These are phyloP conservation scores for Conomelus anceps DNA, from an alignment of 2,888 invertebrate species.

Conservation along the genomic window DNA sequence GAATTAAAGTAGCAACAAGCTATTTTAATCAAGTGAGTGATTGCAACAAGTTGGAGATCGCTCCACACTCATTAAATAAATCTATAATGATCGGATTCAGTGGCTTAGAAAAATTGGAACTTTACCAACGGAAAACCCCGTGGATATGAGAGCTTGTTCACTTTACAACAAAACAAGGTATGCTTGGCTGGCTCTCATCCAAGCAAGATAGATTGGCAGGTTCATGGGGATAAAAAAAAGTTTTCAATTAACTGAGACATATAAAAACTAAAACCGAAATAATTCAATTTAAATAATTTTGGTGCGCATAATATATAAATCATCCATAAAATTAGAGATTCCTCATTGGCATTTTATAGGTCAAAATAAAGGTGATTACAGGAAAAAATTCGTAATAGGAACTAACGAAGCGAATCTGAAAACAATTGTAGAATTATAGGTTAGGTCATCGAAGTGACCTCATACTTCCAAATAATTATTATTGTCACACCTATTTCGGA, in stretches of 20 bases:
- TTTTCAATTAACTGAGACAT: neutral
- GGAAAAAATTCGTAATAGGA: no score
- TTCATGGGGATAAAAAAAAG: neutral
- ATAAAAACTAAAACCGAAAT: no score
- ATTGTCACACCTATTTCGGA: neutral
- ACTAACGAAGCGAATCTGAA: no score
- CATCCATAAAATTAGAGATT: no score
- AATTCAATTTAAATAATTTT: no score
- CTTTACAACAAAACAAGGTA: neutral
- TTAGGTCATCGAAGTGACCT: neutral
- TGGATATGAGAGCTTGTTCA: neutral
- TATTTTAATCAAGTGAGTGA: neutral
- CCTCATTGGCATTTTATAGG: no score
- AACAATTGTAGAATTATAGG: neutral
- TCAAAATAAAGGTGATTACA: no score
- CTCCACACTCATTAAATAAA: neutral
- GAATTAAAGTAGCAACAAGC: neutral
- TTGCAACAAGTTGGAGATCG: neutral
- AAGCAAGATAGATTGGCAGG: neutral
- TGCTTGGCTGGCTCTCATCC: neutral
- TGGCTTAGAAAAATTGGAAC: neutral
- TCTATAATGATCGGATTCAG: neutral
- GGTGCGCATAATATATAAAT: no score
- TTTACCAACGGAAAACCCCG: neutral
- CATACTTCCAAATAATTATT: neutral